Evolutionary conservation across 2,888 invertebrate species (phyloP).

Genomic region (Carcina quercana): DNA sequence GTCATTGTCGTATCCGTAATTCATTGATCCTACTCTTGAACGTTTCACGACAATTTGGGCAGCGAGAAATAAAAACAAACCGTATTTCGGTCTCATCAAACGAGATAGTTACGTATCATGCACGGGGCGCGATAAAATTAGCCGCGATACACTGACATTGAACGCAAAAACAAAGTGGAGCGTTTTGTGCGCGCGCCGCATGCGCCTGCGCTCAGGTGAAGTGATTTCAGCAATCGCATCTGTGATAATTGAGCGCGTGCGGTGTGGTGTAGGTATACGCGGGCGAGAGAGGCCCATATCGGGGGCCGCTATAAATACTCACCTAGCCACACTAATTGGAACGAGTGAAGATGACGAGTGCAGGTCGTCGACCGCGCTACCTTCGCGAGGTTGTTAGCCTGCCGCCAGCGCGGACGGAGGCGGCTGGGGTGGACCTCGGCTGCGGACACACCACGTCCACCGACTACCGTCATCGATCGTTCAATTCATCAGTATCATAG

Average conservation of each 20-base stretch:
- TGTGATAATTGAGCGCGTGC: conserved; percentile 32
- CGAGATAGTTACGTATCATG: conserved; percentile 58
- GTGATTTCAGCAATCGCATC: conserved; percentile 45
- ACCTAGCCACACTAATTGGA: conserved; percentile 42
- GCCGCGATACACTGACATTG: conserved; percentile 71
- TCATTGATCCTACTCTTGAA: conserved; percentile 4
- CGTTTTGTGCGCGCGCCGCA: conserved; percentile 20
- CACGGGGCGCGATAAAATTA: conserved; percentile 68
- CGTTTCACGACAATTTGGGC: conserved; percentile 38
- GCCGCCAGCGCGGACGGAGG: conserved; percentile 6
- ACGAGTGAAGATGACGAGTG: conserved; percentile 38
- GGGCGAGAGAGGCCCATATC: conserved; percentile 38
- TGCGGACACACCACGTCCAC: neutral
- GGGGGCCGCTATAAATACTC: conserved; percentile 30
- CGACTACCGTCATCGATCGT: no score
- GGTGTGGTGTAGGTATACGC: no score
- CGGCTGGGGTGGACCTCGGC: neutral
- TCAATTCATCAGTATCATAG: no score
- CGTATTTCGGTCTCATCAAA: conserved; percentile 59
- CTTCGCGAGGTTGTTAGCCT: conserved; percentile 47
- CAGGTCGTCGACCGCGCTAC: conserved; percentile 51
- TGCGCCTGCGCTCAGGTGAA: conserved; percentile 58
- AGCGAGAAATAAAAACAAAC: conserved; percentile 62
- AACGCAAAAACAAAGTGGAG: conserved; percentile 71
- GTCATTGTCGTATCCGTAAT: no score